Conservation (phyloP, 2,888 invertebrate genomes). For the Sthenelais limicola region DNA sequence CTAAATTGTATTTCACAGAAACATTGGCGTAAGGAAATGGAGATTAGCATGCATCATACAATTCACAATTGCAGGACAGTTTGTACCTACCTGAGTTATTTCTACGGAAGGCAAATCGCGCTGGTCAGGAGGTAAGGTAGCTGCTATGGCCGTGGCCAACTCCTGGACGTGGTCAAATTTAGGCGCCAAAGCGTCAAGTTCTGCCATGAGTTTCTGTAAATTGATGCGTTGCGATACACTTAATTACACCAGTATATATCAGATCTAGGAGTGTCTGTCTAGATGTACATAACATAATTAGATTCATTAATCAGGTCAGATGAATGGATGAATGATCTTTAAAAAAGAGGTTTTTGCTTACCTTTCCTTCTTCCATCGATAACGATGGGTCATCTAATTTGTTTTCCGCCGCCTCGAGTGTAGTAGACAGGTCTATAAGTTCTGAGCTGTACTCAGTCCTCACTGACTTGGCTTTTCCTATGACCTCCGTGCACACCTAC, state of each 20-base stretch:
- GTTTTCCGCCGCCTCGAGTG: neutral
- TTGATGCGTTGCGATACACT: neutral
- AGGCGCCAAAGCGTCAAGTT: slow-evolving; percentile 11
- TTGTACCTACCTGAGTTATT: too few species aligned
- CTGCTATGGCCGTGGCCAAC: slow-evolving; percentile 9
- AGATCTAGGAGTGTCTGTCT: neutral
- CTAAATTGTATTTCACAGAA: too few species aligned
- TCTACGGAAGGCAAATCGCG: neutral
- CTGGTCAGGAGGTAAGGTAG: neutral
- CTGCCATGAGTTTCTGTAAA: neutral
- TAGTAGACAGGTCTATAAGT: neutral
- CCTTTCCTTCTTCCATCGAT: neutral
- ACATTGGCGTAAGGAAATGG: too few species aligned
- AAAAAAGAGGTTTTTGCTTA: too few species aligned
- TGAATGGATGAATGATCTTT: too few species aligned
- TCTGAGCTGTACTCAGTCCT: neutral
- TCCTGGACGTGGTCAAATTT: neutral
- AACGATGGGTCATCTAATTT: neutral
- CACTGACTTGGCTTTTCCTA: neutral
- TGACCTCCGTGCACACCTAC: slow-evolving; percentile 9
- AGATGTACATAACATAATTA: too few species aligned
- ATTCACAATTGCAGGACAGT: too few species aligned
- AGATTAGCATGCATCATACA: too few species aligned
- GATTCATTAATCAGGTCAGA: too few species aligned
- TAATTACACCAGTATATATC: neutral